Conservation (phyloP, 2,888 invertebrate genomes). For the Drosophila kokeensis region DNA sequence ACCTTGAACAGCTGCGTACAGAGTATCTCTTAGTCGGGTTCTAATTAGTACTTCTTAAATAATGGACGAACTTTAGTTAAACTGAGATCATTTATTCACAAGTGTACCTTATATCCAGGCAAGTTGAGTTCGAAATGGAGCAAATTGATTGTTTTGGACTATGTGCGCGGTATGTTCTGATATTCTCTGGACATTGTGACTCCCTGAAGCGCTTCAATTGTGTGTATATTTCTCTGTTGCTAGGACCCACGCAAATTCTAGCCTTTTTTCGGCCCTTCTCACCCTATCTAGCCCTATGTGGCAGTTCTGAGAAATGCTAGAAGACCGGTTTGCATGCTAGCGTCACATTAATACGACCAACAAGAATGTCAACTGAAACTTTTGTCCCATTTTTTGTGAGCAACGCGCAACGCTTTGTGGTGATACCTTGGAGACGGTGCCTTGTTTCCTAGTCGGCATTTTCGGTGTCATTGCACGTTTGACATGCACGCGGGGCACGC, state of each 20-base stretch:
- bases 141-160: not conserved
- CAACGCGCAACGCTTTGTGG: conserved; percentile 30
- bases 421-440: conserved; percentile 64
- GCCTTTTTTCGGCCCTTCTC: not conserved
- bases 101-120: not conserved
- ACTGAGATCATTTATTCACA: not conserved
- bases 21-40: not conserved
- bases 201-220: not conserved
- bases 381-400: conserved; percentile 70
- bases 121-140: not conserved
- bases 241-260: not conserved
- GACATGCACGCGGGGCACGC: conserved; percentile 62
- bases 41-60: no score
- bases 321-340: conserved; percentile 57
- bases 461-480: conserved; percentile 69
- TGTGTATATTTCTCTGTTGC: not conserved
- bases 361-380: conserved; percentile 53
- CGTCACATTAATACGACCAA: conserved; percentile 60
- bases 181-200: not conserved
- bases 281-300: not conserved
- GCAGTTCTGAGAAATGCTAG: not conserved
- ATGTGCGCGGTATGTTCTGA: not conserved
- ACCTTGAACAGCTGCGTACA: no score
- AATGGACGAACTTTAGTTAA: not conserved
- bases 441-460: conserved; percentile 41